Evolutionary conservation across 2,797 vertebrate genomes (phyloP), one percentile per base, ranked within the genome.

Genomic region (Poliocrania exsul): DNA sequence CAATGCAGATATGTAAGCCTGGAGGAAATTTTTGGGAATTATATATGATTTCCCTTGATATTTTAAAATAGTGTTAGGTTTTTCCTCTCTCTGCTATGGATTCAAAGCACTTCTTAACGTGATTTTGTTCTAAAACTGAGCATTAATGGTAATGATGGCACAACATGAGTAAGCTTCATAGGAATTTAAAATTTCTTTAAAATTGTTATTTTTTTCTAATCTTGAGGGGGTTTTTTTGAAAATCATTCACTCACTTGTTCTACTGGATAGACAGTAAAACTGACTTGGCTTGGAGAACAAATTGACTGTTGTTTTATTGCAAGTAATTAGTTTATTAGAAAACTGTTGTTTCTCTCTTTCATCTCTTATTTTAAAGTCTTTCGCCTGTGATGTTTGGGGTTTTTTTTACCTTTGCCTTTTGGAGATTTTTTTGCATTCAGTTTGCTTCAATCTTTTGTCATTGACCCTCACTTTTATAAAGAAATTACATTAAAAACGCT

Each of bases 361-460:
- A 20, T 78, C 19, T 86, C 17, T 4, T 71, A 18, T 65, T 94
- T 75, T 79, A 11, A 70, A 83, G 10, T 56, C 17, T 78, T 81
- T 64, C 11, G 18, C 61, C 33, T 64, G 10, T 40, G 6, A 2
- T 66, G 2, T 54, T 90, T 83, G 10, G 13, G 3, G 3, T 14
- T 42, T 62, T 19, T 64, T 56, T 58, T 20, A 12, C 29, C 37
- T 81, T 28, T 64, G 3, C 54, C 28, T 9, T 71, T 77, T 31
- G 31, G 7, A n/a, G 9, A 33, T 2, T 6, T 2, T 1, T 25
- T 65, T 58, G 38, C 5, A 37, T 56, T 51, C 9, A 28, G 5
- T 74, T 91, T 81, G 2, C 51, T 60, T 60, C 15, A 7, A 7
- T 57, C 33, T 80, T 85, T 65, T 50, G 7, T 66, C n/a, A 58